Evolutionary conservation across 2,797 vertebrate genomes (phyloP), one percentile per base, ranked within the genome.

Genomic region (Atherinosoma microstoma): DNA sequence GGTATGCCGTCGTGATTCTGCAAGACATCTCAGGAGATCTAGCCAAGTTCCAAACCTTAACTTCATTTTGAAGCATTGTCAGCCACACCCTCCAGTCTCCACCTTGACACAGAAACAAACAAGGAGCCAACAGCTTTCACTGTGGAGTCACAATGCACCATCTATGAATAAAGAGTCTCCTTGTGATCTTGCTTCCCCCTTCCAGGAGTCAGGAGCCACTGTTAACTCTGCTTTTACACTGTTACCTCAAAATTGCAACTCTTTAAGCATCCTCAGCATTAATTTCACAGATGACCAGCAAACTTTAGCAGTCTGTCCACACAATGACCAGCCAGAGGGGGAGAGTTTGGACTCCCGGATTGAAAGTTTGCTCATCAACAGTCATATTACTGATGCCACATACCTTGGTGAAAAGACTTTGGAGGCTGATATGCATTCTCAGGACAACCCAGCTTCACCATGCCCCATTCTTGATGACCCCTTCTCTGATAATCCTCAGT

Each of bases 291-390:
- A 91, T 0, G 90, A 94, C 47, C 93, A 91, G 84, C 95, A 96
- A 78, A 94, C 92, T 58, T 92, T 88, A 0, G 93, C 93, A 51
- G 93, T 94, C 0, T 84, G 88, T 65, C 93, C 91, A 0, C 87
- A 90, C 9, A 84, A 92, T 42, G 58, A 78, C 1, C 93, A 89
- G 4, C 90, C 93, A 70, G 94, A 96, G 79, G 81, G 91, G 0
- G 94, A 95, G 89, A 94, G 97, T 92, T 93, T 99, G 87, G 98
- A 99, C 90, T 97, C 97, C 0, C 96, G 98, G 73, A 99, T 99
- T 73, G 96, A 99, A 91, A 98, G 96, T 96, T 94, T 99, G 85
- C 93, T 99, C 76, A 96, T 95, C 83, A 96, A 95, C 84, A 87
- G 66, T 49, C 95, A 95, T 82, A 92, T 93, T 79, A 89, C 94